These are phyloP conservation scores for Bibio marci DNA, from an alignment of 2,888 invertebrate species.

Conservation along the genomic window DNA sequence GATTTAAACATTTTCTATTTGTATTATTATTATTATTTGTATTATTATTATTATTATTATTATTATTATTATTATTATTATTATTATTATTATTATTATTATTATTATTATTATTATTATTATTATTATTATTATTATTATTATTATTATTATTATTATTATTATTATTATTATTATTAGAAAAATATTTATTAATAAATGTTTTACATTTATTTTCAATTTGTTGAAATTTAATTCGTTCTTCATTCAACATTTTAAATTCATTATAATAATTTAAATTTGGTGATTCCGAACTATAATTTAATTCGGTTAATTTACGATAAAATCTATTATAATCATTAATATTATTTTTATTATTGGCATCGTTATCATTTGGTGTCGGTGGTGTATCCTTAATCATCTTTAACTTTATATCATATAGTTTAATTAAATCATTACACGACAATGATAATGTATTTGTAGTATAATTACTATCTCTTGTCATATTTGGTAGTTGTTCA, in stretches of 20 bases:
- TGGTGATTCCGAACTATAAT: background rate
- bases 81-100: background rate
- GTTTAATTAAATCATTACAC: too few species aligned
- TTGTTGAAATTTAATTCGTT: too few species aligned
- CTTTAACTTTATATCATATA: too few species aligned
- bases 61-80: background rate
- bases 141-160: background rate
- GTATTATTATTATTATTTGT: background rate
- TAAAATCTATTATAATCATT: too few species aligned
- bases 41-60: background rate
- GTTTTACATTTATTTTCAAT: too few species aligned
- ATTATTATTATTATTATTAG: background rate
- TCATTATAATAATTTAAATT: background rate
- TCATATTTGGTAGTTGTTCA: too few species aligned
- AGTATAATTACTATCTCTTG: too few species aligned
- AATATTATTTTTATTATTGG: too few species aligned
- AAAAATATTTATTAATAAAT: background rate
- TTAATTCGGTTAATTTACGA: background rate
- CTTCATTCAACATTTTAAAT: background rate
- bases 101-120: background rate
- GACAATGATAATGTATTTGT: too few species aligned
- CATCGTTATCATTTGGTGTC: too few species aligned
- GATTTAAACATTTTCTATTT: too few species aligned
- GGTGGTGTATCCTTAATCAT: too few species aligned
- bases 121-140: background rate